Evolutionary conservation across 92 coral and sea anemone genomes (phyloP).

Genomic region (Chrysogorgia sp.): DNA sequence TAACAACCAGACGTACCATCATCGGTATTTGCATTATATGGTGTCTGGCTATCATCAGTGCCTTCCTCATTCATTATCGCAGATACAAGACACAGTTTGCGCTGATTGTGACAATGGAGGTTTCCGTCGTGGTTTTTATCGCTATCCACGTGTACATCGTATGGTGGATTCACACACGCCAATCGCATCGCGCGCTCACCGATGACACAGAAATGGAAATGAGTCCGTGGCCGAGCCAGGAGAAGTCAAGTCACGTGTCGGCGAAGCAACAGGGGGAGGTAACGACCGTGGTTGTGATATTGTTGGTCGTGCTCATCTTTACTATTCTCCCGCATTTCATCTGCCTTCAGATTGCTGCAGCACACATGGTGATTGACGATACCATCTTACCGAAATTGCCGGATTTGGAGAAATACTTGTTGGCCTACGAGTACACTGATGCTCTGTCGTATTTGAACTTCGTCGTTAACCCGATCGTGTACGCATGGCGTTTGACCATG

Average conservation of each 20-base stretch:
- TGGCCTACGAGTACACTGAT: not conserved
- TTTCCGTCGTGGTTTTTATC: constrained; percentile 1
- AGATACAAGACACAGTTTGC: not conserved
- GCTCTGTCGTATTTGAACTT: constrained; percentile 18
- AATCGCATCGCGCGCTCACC: not conserved
- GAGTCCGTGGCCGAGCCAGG: too few relatives aligned
- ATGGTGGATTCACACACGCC: not conserved
- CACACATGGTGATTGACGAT: not conserved
- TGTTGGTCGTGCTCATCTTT: constrained; percentile 3
- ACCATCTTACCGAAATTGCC: not conserved
- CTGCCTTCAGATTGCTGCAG: constrained; percentile 1
- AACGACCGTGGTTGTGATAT: constrained; percentile 20
- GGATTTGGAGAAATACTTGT: not conserved
- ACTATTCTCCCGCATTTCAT: constrained; percentile 21
- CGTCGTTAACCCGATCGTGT: constrained; percentile 31
- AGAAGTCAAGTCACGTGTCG: too few relatives aligned
- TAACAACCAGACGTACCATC: constrained; percentile 17
- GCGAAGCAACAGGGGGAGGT: constrained; percentile 2
- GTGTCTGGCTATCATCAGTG: constrained; percentile 3
- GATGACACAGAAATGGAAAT: not conserved
- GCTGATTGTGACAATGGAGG: not conserved
- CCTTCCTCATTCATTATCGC: not conserved
- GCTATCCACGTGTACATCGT: constrained; percentile 25
- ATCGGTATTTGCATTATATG: not conserved
- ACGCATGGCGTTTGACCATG: constrained; percentile 38